Evolutionary conservation across 1,140 invertebrate species (phyloP), one percentile per base, ranked within the genome.

Genomic region (Colletes gigas): DNA sequence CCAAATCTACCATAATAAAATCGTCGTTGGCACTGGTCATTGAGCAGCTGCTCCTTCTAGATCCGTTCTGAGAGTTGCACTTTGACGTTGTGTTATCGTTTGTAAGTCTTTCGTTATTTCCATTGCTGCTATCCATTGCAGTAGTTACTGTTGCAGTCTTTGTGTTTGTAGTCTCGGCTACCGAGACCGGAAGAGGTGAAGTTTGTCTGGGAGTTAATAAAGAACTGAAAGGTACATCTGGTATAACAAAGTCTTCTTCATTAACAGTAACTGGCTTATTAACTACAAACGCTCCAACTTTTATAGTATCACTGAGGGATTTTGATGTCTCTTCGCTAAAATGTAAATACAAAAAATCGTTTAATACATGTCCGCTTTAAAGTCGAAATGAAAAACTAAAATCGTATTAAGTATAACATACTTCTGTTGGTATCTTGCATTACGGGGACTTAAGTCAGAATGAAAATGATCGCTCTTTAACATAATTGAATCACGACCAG

Each of bases 401-500:
- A 41, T 50, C 21, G 12, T 14, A 1, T n/a, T 4, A 62, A 0
- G 10, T 1, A 55, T 14, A 21, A 66, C 9, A 69, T 65, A 96
- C 95, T 92, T 93, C 85, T 95, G 94, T 74, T 94, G 93, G 91
- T 95, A 95, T 84, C 94, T 94, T 62, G 93, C 92, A 87, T 95
- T 95, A 85, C 95, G 95, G 30, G 96, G 96, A 93, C 96, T 97
- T 80, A 95, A 92, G 92, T 97, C 97, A 4, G 95, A 94, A 86
- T 95, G 95, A 92, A 98, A 98, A 92, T 98, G 97, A 93, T 98
- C 97, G 91, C 97, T 98, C 89, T 98, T 98, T 4, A 98, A 90
- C 94, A 98, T 96, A 67, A 98, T 96, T 4, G 96, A 94, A 79
- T 96, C 95, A 73, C 95, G 95, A 62, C 94, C 94, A 12, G 95